phyloP scores from a whole-genome alignment of 2,888 invertebrate genomes.

The Lasius platythorax region DNA sequence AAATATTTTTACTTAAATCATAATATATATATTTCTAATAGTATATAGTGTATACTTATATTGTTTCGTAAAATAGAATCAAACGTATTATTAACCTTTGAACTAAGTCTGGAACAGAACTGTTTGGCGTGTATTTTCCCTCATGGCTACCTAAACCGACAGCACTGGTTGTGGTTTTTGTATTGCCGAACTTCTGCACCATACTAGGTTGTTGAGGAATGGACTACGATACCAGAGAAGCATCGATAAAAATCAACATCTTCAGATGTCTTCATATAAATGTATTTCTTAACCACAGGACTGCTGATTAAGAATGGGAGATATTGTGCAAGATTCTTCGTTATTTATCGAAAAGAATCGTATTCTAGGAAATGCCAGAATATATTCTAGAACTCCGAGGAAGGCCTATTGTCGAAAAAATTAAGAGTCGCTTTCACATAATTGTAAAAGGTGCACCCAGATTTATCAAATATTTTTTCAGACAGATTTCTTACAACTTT shows the following conservation, averaged over 20 bases:
- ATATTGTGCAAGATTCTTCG: constrained; percentile 3
- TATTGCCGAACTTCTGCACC: constrained; percentile 92
- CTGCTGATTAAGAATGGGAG: constrained; percentile 15
- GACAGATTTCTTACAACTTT: neutral
- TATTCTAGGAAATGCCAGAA: neutral
- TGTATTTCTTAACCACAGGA: constrained; percentile 11
- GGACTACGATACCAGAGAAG: constrained; percentile 71
- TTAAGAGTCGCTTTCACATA: neutral
- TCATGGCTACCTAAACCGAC: constrained; percentile 92
- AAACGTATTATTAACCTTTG: constrained; percentile 85
- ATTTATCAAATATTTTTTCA: neutral
- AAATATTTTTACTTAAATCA: neutral
- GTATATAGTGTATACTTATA: neutral
- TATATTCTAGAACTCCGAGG: neutral
- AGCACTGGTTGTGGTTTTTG: constrained; percentile 89
- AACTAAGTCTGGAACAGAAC: constrained; percentile 88
- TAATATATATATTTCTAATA: neutral
- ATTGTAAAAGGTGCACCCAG: neutral
- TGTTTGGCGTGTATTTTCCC: constrained; percentile 93
- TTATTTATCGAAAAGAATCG: neutral
- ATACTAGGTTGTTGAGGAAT: constrained; percentile 83
- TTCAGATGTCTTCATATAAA: constrained; percentile 22
- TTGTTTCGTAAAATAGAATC: neutral
- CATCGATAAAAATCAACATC: constrained; percentile 25
- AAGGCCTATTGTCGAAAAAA: neutral